A percentile compares a stretch with the other conserved stretches of the same genome.
phyloP scores from a whole-genome alignment of 2,113 vertebrate species.

The Phocoena phocoena region DNA sequence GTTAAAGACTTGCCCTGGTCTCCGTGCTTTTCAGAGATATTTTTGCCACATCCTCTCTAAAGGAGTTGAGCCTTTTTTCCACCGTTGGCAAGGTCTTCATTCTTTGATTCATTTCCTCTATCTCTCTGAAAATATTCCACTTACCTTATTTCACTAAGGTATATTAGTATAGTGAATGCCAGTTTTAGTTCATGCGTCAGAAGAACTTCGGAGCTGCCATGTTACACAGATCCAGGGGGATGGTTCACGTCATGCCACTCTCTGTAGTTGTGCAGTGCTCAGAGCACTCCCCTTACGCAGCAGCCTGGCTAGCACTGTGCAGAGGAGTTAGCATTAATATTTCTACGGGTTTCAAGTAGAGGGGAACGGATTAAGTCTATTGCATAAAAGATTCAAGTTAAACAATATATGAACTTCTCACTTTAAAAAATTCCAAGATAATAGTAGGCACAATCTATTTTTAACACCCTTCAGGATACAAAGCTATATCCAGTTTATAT shows the following conservation, averaged over 20 bases:
- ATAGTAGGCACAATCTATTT: neutral
- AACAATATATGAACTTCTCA: neutral
- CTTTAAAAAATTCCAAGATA: slow-evolving; percentile 2
- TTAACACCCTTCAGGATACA: neutral
- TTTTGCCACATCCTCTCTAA: neutral
- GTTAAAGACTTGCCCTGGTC: neutral
- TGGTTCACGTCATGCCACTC: neutral
- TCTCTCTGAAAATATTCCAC: slow-evolving; percentile 14
- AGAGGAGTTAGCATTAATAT: neutral
- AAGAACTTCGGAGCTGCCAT: neutral
- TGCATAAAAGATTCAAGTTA: slow-evolving; percentile 1
- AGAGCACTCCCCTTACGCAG: neutral
- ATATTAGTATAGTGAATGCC: neutral
- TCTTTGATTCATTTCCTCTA: neutral
- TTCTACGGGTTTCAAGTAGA: neutral
- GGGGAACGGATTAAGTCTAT: neutral
- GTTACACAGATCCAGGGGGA: neutral
- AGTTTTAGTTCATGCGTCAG: neutral
- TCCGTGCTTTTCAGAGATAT: neutral
- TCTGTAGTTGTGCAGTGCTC: neutral
- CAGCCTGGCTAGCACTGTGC: neutral
- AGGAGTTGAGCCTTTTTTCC: neutral
- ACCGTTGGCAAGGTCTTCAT: neutral
- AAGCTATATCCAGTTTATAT: neutral
- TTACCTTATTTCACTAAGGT: neutral